These are phyloP conservation scores for Tor tambroides DNA, from an alignment of 2,113 vertebrate species.

Conservation along the genomic window DNA sequence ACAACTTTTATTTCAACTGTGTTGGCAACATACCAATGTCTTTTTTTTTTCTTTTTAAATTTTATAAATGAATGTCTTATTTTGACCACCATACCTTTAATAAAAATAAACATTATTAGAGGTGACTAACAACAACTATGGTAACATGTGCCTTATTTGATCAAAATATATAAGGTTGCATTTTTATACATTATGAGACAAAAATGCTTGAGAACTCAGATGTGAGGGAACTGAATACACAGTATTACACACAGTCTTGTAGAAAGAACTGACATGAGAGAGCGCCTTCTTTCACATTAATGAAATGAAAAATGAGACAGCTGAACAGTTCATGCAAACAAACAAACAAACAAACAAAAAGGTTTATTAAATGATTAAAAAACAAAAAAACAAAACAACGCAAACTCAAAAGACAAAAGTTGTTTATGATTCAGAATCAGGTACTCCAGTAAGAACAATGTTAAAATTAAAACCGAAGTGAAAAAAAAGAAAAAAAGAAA, in stretches of 20 bases:
- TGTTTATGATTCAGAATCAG: not conserved
- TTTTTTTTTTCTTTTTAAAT: constrained; percentile 46
- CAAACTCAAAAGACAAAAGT: not conserved
- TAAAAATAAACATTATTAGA: constrained; percentile 96
- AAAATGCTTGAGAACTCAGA: constrained; percentile 76
- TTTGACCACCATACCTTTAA: constrained; percentile 87
- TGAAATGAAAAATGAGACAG: constrained; percentile 69
- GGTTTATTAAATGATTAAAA: constrained; percentile 23
- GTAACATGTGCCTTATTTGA: constrained; percentile 81
- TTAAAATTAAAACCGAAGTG: not conserved
- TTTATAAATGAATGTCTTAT: constrained; percentile 89
- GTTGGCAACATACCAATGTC: constrained; percentile 87
- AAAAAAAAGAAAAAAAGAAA: constrained; percentile 51
- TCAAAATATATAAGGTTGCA: constrained; percentile 76
- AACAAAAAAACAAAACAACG: constrained; percentile 6
- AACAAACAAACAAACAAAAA: too few relatives aligned
- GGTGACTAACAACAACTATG: constrained; percentile 87
- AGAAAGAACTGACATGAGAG: constrained; percentile 69
- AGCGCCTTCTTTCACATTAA: constrained; percentile 68
- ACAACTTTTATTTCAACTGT: constrained; percentile 88
- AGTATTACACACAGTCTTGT: constrained; percentile 81
- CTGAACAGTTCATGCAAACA: constrained; percentile 82
- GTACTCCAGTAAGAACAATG: constrained; percentile 62
- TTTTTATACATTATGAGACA: constrained; percentile 62
- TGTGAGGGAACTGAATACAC: constrained; percentile 71